Base-by-base conservation (phyloP, 92 coral and sea anemone species). In the Paragorgia papillata region DNA sequence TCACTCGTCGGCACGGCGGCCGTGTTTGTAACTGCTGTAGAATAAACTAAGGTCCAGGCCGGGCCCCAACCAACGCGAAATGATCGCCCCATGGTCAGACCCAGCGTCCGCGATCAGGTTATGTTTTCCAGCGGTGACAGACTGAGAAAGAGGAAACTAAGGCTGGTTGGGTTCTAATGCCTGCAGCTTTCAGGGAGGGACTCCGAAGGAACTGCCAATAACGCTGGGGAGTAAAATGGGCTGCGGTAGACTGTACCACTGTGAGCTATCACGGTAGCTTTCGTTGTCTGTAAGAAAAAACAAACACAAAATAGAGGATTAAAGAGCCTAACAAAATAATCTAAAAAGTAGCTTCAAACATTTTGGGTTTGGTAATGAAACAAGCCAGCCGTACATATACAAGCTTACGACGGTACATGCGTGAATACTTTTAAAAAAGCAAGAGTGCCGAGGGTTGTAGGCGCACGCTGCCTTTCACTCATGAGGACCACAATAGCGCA, bases 11-110 rank as follows among this genome's bases (percentile, higher is more conserved):
- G 21, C 15, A 33, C 39, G 9, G 64, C 50, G 7, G 51, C 10
- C 15, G 7, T 22, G 33, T 57, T 68, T 48, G 26, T 24, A 25
- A 14, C 54, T 19, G 28, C 54, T 22, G 63, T 14, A 20, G 50
- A 20, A 44, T 95, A 96, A 30, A 82, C 96, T 51, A 95, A 82
- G 32, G 80, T 70, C 66, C 90, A 89, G 7, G 91, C 97, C 26
- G 99, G 99, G 17, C 99, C 99, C 99, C 99, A 95, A 15, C 99
- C 99, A 1, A 95, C 99, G 78, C 99, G 99, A 69, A 95, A 95
- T 44, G 99, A 95, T 46, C 99, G 89, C 1, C 99, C 99, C 99
- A 95, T 82, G 32, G 90, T 83, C 66, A 95, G 88, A 17, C 99
- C n/a, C 99, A 12, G 86, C 73, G 49, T 95, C 99, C 55, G 90